Percentiles rank a stretch among this genome's conserved stretches.
Conservation (phyloP, 2,888 invertebrate species). For the Meliscaeva auricollis region DNA sequence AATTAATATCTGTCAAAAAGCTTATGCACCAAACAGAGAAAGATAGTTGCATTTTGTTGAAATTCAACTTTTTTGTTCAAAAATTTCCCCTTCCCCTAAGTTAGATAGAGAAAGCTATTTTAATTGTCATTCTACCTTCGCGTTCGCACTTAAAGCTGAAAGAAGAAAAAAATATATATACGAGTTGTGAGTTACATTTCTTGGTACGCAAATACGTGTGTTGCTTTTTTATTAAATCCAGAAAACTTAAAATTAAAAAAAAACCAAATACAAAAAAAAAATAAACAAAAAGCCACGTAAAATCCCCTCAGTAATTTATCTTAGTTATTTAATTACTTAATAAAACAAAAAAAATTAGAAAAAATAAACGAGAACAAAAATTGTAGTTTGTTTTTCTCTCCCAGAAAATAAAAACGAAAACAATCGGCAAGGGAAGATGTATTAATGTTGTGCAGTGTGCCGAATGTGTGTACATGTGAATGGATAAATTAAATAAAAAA, state of each 20-base stretch:
- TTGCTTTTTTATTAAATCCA: background rate
- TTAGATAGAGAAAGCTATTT: background rate
- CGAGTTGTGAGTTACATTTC: too few relatives aligned
- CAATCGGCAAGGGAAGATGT: background rate
- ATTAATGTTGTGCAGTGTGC: background rate
- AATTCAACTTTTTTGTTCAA: background rate
- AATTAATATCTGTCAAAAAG: constrained; percentile 1
- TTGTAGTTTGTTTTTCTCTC: background rate
- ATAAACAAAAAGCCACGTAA: background rate
- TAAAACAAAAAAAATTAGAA: background rate
- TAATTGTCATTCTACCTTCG: background rate
- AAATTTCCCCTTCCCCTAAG: background rate
- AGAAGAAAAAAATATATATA: background rate
- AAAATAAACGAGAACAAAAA: background rate
- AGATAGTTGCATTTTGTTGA: too few relatives aligned
- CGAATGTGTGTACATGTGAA: constrained; percentile 30
- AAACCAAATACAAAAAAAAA: background rate
- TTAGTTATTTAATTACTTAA: background rate
- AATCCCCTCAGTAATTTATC: background rate
- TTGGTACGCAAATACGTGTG: background rate
- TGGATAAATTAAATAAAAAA: constrained; percentile 1
- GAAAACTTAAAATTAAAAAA: background rate
- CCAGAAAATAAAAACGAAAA: constrained; percentile 10
- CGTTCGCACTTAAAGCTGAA: background rate
- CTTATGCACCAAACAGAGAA: background rate